A percentile compares a stretch with the other conserved stretches of the same genome.
Conservation (phyloP, 92 coral and sea anemone genomes). For the Desmophyllum pertusum region DNA sequence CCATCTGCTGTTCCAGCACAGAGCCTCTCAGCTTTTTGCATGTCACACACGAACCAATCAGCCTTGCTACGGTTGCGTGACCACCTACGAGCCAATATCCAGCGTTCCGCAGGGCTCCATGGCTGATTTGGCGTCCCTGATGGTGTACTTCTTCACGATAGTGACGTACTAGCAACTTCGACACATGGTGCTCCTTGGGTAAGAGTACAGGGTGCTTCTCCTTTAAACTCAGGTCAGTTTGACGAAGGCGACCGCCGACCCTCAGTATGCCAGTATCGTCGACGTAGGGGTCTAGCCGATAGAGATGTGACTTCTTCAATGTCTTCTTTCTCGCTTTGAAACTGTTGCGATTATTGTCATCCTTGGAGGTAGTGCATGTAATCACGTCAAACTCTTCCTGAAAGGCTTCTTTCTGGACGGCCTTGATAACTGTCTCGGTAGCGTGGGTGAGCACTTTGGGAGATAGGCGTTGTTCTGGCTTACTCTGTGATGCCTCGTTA, state of each 20-base stretch:
- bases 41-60: constrained; percentile 2
- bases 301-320: constrained; percentile 35
- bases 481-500: not conserved
- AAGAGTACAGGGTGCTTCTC: constrained; percentile 18
- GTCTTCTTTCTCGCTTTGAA: constrained; percentile 11
- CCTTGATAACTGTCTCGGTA: not conserved
- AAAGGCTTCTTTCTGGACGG: constrained; percentile 3
- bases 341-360: not conserved
- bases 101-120: constrained; percentile 28
- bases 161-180: not conserved
- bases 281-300: constrained; percentile 55
- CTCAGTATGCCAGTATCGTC: constrained; percentile 41
- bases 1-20: constrained; percentile 16
- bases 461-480: not conserved
- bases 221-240: constrained; percentile 8
- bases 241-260: constrained; percentile 49
- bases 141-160: constrained; percentile 19
- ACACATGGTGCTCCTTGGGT: not conserved
- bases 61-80: not conserved
- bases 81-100: constrained; percentile 28
- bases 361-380: not conserved
- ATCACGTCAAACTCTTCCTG: not conserved
- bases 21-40: constrained; percentile 4
- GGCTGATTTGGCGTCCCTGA: constrained; percentile 34
- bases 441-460: not conserved